Evolutionary conservation across 2,113 vertebrate genomes (phyloP).

Genomic region (Tyto alba): DNA sequence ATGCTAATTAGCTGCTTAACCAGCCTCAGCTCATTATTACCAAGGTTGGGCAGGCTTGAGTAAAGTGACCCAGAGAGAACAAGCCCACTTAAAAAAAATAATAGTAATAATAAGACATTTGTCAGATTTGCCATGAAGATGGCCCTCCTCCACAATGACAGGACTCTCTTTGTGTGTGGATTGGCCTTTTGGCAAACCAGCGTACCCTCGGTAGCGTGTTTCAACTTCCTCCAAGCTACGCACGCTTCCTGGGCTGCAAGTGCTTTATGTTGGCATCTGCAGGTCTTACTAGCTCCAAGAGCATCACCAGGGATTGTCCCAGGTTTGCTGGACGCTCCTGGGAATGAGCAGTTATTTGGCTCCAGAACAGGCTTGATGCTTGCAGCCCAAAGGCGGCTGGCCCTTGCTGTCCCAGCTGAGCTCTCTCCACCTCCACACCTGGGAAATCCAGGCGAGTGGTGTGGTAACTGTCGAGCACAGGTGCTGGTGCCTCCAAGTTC

Average conservation of each 20-base stretch:
- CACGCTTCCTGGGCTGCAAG: fast-evolving
- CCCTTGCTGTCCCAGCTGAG: neutral
- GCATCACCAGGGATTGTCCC: neutral
- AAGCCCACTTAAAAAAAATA: conserved; percentile 33
- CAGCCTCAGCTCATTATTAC: conserved; percentile 71
- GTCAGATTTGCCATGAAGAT: conserved; percentile 22
- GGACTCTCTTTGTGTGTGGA: neutral
- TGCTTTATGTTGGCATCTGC: neutral
- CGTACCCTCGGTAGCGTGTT: fast-evolving
- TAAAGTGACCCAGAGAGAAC: conserved; percentile 50
- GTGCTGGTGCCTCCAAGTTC: neutral
- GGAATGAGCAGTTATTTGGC: fast-evolving
- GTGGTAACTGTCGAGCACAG: fast-evolving
- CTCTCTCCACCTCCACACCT: neutral
- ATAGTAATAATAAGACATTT: conserved; percentile 37
- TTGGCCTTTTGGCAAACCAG: neutral
- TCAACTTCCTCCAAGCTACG: neutral
- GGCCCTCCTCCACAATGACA: neutral
- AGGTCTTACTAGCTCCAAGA: fast-evolving
- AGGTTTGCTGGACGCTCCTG: fast-evolving
- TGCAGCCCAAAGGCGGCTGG: neutral
- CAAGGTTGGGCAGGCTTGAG: conserved; percentile 51
- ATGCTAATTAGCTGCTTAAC: conserved; percentile 81
- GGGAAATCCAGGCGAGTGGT: fast-evolving
- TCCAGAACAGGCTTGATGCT: neutral